These are phyloP conservation scores for Taurulus bubalis DNA, from an alignment of 2,113 vertebrate species.

Conservation along the genomic window DNA sequence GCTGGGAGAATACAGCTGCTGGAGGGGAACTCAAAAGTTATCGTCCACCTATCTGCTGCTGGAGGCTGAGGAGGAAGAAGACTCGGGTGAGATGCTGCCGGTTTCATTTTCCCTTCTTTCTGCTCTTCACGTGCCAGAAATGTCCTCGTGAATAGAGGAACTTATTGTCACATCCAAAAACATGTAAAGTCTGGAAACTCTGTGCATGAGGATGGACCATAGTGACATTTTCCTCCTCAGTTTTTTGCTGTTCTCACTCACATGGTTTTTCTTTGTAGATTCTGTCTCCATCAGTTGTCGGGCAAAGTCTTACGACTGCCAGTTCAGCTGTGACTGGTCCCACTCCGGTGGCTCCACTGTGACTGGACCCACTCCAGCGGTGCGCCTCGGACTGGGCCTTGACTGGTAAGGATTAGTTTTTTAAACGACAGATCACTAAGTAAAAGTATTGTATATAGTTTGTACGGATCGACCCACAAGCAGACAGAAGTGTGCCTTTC, in stretches of 20 bases:
- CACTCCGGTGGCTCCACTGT: fast-evolving
- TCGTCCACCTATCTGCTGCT: slow-evolving; percentile 72
- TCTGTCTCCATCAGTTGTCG: slow-evolving; percentile 51
- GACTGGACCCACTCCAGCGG: too few species aligned
- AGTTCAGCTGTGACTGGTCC: slow-evolving; percentile 73
- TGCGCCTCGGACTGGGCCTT: slow-evolving; percentile 73
- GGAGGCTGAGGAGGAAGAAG: slow-evolving; percentile 17
- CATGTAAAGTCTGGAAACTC: neutral
- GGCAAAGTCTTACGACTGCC: slow-evolving; percentile 80
- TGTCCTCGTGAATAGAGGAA: slow-evolving; percentile 2
- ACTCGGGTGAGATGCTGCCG: slow-evolving; percentile 26
- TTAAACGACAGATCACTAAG: neutral
- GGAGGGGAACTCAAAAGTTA: slow-evolving; percentile 48
- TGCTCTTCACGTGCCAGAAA: neutral
- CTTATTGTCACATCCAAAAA: neutral
- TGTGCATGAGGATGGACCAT: neutral
- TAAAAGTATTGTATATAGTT: neutral
- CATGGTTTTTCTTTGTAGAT: slow-evolving; percentile 66
- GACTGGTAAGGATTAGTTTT: slow-evolving; percentile 71
- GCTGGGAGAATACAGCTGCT: slow-evolving; percentile 81
- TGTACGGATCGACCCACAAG: neutral
- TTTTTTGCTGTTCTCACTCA: too few species aligned
- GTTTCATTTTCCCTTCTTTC: slow-evolving; percentile 6
- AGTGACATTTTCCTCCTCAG: too few species aligned
- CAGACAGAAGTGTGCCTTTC: neutral